Evolutionary conservation across 2,113 vertebrate genomes (phyloP).

Genomic region (Bubo blakistoni): DNA sequence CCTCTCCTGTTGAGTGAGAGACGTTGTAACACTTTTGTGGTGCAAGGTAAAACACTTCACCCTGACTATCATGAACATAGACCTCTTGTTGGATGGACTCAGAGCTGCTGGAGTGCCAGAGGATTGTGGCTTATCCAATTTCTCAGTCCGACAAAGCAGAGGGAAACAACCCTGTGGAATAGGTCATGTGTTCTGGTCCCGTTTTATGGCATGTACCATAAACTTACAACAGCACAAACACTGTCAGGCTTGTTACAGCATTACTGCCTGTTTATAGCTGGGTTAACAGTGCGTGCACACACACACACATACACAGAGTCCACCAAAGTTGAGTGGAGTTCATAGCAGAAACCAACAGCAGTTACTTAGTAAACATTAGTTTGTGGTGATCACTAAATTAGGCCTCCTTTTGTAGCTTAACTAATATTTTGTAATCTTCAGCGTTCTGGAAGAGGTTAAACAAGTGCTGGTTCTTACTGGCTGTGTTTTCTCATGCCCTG

Average conservation of each 20-base stretch:
- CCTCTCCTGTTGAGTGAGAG: background rate
- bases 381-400: background rate
- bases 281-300: background rate
- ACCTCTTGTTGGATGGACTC: background rate
- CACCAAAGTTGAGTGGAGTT: background rate
- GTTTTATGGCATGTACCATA: background rate
- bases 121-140: background rate
- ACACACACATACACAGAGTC: background rate
- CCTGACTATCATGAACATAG: rapidly evolving
- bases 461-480: background rate
- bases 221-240: background rate
- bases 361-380: background rate
- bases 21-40: rapidly evolving
- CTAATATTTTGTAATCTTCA: background rate
- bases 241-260: background rate
- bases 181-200: background rate
- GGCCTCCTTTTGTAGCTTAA: background rate
- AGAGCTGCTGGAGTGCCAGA: background rate
- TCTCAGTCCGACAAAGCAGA: background rate
- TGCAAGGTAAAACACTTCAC: background rate
- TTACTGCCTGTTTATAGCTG: background rate
- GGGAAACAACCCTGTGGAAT: background rate
- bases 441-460: background rate
- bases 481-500: background rate
- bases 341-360: background rate